A percentile compares a stretch with the other conserved stretches of the same genome.
Conservation (phyloP, 2,113 vertebrate genomes). For the Macheiramphus alcinus region DNA sequence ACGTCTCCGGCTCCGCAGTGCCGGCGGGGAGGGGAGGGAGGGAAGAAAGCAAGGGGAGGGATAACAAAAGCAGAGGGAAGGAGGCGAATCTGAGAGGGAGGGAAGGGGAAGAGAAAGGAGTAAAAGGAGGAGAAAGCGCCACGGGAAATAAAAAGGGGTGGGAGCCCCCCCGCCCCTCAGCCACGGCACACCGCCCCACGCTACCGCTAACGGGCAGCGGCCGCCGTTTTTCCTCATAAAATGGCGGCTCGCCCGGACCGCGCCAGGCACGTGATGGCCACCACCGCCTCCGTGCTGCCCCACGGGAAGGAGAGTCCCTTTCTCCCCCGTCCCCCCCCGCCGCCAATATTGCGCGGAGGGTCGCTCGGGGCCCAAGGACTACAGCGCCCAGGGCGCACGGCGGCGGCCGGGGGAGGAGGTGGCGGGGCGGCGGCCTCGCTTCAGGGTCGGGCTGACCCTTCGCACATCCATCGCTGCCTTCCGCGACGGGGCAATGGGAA, state of each 20-base stretch:
- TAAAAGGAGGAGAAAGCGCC: neutral
- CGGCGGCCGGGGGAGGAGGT: neutral
- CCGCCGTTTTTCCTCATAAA: conserved; percentile 42
- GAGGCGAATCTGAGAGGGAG: neutral
- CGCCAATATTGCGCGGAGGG: fast-evolving
- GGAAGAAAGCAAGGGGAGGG: neutral
- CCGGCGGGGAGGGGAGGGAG: neutral
- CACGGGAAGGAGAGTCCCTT: conserved; percentile 32
- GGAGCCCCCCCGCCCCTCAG: neutral
- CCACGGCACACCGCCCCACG: neutral
- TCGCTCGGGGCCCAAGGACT: neutral
- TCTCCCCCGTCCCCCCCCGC: too few relatives aligned
- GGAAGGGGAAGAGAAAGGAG: neutral
- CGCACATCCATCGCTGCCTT: fast-evolving
- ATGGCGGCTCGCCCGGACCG: conserved; percentile 61
- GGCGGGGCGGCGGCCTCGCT: fast-evolving
- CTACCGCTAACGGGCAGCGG: neutral
- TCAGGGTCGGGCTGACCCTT: fast-evolving
- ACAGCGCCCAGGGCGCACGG: neutral
- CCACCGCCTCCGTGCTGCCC: neutral
- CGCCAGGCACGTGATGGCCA: neutral
- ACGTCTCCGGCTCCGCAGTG: conserved; percentile 51
- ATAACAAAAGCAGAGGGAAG: neutral
- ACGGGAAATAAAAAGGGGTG: neutral
- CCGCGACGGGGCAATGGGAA: fast-evolving